Evolutionary conservation across 2,888 invertebrate species (phyloP), one percentile per base, ranked within the genome.

Genomic region (Habrosyne pyritoides): DNA sequence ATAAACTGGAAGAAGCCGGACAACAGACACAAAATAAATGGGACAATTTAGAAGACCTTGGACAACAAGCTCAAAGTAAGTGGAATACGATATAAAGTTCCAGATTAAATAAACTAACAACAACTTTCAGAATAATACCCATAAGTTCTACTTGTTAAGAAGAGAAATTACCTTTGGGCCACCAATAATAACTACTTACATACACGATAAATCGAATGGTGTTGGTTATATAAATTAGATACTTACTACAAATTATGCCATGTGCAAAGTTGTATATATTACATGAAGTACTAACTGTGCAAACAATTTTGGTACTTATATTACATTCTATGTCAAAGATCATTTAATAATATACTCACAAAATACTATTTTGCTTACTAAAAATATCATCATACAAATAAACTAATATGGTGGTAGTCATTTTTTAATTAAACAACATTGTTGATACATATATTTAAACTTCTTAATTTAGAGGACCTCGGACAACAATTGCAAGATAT

Each of bases 1-100:
- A 71, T 7, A 66, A 69, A 18, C 56, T 62, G 26, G 72, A 73
- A 58, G 64, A 75, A 54, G 60, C 74, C 28, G 67, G 61, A 10
- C 80, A 80, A 59, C 75, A 81, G 61, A 59, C 67, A 10, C 71
- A 69, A 67, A 75, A 60, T 21, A 69, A 69, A 54, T 75, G 61
- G 65, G 72, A 69, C 36, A 79, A 72, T 30, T 59, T 64, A 46
- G 75, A 84, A 71, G 77, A 81, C 56, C 33, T 62, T 10, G 68
- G 66, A 0, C 74, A 67, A 55, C 62, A 66, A 55, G 59, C 60
- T 54, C 12, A 36, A 57, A 28, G 61, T 54, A 67, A 69, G 26
- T 71, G 64, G 61, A 63, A 68, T 53, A 64, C 36, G 6, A 14
- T 36, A 14, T 14, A n/a, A 36, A 4, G 36, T 14, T 36, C 36